These are phyloP conservation scores for Rhamnusium bicolor DNA, from an alignment of 2,888 invertebrate genomes.

Conservation along the genomic window DNA sequence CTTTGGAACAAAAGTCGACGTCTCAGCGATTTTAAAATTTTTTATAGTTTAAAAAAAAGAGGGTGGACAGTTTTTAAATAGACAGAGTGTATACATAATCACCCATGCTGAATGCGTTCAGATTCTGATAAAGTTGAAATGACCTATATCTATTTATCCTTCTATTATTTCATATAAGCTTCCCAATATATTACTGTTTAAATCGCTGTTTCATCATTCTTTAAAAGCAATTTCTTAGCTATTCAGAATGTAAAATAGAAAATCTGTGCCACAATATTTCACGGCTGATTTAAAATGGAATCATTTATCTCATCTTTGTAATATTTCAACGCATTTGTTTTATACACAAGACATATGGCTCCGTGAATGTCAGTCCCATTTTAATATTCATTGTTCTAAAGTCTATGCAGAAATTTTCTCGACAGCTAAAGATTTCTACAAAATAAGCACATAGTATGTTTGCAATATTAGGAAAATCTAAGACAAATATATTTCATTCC, in stretches of 20 bases:
- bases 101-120: too few species aligned
- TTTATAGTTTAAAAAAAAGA: too few species aligned
- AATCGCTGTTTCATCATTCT: conserved; percentile 33
- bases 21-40: too few species aligned
- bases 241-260: conserved; percentile 41
- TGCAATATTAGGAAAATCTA: background rate
- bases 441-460: background rate
- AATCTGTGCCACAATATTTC: conserved; percentile 43
- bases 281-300: conserved; percentile 42
- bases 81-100: too few species aligned
- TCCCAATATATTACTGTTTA: conserved; percentile 11
- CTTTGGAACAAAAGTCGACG: too few species aligned
- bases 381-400: conserved; percentile 20
- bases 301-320: conserved; percentile 43
- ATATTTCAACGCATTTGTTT: conserved; percentile 17
- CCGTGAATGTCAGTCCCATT: conserved; percentile 7
- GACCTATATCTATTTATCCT: background rate
- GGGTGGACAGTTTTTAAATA: too few species aligned
- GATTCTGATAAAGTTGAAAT: too few species aligned
- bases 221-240: conserved; percentile 25
- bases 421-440: background rate
- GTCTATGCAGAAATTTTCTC: background rate
- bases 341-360: conserved; percentile 19
- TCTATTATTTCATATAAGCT: conserved; percentile 7
- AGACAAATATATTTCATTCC: too few species aligned